A percentile compares a stretch with the other conserved stretches of the same genome.
Evolutionary conservation across 2,888 invertebrate genomes (phyloP).

Genomic region (Tetranychus truncatus): DNA sequence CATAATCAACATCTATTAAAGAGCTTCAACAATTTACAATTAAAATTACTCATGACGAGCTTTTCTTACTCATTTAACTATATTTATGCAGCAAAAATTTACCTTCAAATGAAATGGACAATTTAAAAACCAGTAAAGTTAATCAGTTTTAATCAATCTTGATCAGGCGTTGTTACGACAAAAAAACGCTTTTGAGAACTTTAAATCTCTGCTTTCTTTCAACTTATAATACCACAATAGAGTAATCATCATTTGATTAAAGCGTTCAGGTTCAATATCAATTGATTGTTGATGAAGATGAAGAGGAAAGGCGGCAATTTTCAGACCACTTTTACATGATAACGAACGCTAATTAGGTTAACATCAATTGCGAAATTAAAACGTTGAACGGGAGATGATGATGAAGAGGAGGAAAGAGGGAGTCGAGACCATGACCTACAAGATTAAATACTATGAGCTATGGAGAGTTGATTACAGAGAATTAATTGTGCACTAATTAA

Average conservation of each 20-base stretch:
- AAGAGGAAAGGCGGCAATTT: not conserved
- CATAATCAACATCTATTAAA: no score
- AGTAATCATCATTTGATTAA: not conserved
- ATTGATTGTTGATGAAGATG: not conserved
- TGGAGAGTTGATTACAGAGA: not conserved
- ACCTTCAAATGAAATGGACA: not conserved
- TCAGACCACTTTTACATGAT: not conserved
- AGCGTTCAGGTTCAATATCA: not conserved
- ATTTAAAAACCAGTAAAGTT: not conserved
- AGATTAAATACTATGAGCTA: not conserved
- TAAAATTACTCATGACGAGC: no score
- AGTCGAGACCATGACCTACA: constrained; percentile 6
- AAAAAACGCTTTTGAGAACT: no score
- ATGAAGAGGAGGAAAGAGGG: not conserved
- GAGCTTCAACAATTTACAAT: no score
- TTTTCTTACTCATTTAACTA: no score
- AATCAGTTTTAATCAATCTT: not conserved
- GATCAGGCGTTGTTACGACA: not conserved
- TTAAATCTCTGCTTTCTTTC: no score
- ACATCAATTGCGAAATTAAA: not conserved
- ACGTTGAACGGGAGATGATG: not conserved
- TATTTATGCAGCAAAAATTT: not conserved
- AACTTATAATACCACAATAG: not conserved
- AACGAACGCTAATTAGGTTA: not conserved
- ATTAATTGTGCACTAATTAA: not conserved